Conservation (phyloP, 2,888 invertebrate genomes). For the Allacma fusca region DNA sequence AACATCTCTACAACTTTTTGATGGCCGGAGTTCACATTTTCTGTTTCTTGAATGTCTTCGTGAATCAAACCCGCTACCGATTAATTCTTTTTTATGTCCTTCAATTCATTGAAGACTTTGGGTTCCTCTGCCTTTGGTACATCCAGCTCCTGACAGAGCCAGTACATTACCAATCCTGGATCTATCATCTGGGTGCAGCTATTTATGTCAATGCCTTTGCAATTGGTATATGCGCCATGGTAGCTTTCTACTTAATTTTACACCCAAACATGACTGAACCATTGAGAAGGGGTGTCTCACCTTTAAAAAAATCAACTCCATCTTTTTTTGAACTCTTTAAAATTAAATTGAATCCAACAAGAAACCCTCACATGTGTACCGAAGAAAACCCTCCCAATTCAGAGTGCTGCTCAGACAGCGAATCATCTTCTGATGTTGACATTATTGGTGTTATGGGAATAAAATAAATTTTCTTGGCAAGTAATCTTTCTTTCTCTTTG, state of each 20-base stretch:
- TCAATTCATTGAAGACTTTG: neutral
- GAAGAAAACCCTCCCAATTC: too few species aligned
- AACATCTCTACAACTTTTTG: constrained; percentile 6
- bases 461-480: too few species aligned
- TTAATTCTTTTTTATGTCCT: constrained; percentile 5
- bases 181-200: neutral
- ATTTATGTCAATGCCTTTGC: constrained; percentile 21
- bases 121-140: constrained; percentile 22
- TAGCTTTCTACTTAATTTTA: constrained; percentile 1
- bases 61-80: neutral
- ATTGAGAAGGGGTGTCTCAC: too few species aligned
- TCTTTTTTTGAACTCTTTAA: too few species aligned
- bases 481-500: too few species aligned
- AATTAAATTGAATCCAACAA: too few species aligned
- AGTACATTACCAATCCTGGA: neutral
- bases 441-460: too few species aligned
- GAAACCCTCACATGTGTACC: too few species aligned
- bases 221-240: neutral
- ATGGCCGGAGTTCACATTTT: constrained; percentile 24
- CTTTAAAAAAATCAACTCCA: too few species aligned
- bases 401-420: too few species aligned
- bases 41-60: constrained; percentile 23
- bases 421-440: too few species aligned
- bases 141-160: neutral
- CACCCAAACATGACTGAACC: neutral